phyloP scores from a whole-genome alignment of 2,888 invertebrate genomes.

The Lobophora halterata region DNA sequence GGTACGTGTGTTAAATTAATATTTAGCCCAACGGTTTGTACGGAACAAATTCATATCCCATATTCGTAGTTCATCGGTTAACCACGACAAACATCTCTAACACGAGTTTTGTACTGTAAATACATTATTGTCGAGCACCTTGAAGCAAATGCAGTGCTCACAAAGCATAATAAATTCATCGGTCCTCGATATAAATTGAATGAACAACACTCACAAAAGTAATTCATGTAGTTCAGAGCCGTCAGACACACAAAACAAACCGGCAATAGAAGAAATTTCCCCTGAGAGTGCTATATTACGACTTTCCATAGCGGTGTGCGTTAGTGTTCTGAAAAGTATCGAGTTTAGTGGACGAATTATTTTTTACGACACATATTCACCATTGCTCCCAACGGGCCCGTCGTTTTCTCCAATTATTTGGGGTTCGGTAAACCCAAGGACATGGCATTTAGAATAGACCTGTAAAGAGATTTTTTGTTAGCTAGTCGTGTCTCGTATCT shows the following conservation, averaged over 20 bases:
- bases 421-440: conserved; percentile 10
- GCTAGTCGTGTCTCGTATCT: too few species aligned
- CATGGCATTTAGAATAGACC: conserved; percentile 3
- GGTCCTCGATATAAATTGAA: conserved; percentile 22
- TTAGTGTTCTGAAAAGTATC: conserved; percentile 24
- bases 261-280: conserved; percentile 71
- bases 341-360: conserved; percentile 37
- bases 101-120: too few species aligned
- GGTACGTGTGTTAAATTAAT: too few species aligned
- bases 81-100: too few species aligned
- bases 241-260: conserved; percentile 67
- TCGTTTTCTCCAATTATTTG: conserved; percentile 22
- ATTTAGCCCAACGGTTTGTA: too few species aligned
- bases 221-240: conserved; percentile 51
- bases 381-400: conserved; percentile 9
- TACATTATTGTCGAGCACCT: too few species aligned
- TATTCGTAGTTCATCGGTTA: too few species aligned
- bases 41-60: too few species aligned
- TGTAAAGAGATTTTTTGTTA: neutral
- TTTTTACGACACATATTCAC: conserved; percentile 24
- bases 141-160: too few species aligned
- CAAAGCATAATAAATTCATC: neutral
- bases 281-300: conserved; percentile 62
- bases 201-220: conserved; percentile 45
- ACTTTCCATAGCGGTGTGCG: conserved; percentile 54